Base-by-base conservation (phyloP, 2,113 vertebrate genomes). In the Alaudala cheleensis region DNA sequence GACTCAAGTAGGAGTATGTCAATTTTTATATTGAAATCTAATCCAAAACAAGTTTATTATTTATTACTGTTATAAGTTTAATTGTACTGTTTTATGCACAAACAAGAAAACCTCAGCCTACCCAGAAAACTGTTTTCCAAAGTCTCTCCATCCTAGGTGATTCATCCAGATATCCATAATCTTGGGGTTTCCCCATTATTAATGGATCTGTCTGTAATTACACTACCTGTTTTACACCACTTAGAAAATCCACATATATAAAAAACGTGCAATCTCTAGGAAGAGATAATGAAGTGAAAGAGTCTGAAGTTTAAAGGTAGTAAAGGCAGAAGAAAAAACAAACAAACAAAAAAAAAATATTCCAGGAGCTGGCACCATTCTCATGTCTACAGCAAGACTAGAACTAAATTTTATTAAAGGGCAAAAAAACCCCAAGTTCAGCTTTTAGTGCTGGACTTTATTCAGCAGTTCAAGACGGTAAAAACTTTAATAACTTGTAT, bases 381-480 rank as follows among this genome's bases (percentile, higher is more conserved):
- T 45, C 62, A 39, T 12, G 8, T 44, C 45, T 51, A 60, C 26
- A 67, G 18, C 45, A 67, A 33, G 45, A 77, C 10, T 12, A 77
- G 45, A 60, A 67, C 7, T 33, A 69, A 77, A 14, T 47, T 37
- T 47, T 37, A 37, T 73, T 45, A 81, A 87, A 90, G 18, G 18
- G 7, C 5, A 72, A 70, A 69, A 8, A 45, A 7, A 3, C 10
- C 7, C 3, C 14, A 70, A 67, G 15, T 54, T 54, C 37, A 67
- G 18, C 47, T 81, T 90, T 81, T 23, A 88, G 25, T 45, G 33
- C 49, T 67, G 54, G 54, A 69, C 54, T 83, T 91, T 15, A 70
- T 79, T 12, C 56, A 0, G 0, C 13, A 88, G n/a, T 6, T 76
- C 16, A 49, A 3, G 5, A 64, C 13, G n/a, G 2, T 39, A 92